phyloP scores from a whole-genome alignment of 2,888 invertebrate genomes.

The Xanthorhoe designata region DNA sequence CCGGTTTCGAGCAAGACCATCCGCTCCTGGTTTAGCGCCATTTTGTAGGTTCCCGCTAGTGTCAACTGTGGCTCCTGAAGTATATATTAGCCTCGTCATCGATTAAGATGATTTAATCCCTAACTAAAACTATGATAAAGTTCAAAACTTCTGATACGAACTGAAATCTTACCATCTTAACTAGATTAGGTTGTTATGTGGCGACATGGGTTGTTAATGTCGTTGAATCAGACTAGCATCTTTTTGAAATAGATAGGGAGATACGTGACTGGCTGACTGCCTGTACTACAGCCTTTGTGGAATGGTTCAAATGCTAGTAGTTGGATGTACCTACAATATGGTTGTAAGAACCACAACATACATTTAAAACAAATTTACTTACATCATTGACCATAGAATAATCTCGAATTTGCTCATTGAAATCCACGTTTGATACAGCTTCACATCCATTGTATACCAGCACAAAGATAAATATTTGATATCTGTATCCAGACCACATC shows the following conservation, averaged over 20 bases:
- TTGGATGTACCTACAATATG: neutral
- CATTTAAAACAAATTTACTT: slow-evolving; percentile 47
- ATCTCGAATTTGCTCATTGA: slow-evolving; percentile 68
- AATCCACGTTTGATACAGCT: slow-evolving; percentile 58
- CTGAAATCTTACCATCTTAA: no score
- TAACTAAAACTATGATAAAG: no score
- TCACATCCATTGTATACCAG: slow-evolving; percentile 43
- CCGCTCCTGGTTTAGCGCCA: neutral
- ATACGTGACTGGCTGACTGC: no score
- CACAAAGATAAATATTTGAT: slow-evolving; percentile 38
- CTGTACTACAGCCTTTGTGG: no score
- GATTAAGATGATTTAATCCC: no score
- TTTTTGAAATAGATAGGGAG: no score
- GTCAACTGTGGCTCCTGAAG: neutral
- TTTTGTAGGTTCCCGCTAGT: neutral
- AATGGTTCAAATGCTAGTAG: neutral
- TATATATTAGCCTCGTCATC: no score
- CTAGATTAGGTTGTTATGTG: no score
- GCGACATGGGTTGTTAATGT: no score
- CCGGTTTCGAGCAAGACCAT: slow-evolving; percentile 19
- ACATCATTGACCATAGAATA: slow-evolving; percentile 63
- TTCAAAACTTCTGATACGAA: no score
- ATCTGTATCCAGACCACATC: slow-evolving; percentile 47
- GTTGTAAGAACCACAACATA: neutral
- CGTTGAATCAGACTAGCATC: no score